Percentiles rank a stretch among this genome's conserved stretches.
Conservation (phyloP, 2,113 vertebrate species). For the Gadus macrocephalus region DNA sequence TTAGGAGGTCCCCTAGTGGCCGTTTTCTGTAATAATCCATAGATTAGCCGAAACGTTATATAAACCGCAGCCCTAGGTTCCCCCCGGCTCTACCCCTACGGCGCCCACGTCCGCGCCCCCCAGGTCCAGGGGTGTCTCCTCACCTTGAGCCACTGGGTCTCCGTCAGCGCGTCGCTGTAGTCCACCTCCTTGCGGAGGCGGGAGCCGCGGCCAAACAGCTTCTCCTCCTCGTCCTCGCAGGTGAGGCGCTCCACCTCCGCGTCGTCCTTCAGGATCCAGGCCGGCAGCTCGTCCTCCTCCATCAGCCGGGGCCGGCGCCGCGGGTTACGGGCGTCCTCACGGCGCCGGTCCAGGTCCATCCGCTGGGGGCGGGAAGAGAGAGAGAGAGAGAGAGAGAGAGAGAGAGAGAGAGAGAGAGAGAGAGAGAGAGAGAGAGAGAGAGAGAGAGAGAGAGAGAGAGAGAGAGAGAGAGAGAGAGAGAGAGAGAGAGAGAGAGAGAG, state of each 20-base stretch:
- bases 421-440: not conserved
- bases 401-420: not conserved
- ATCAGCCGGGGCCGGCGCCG: conserved; percentile 91
- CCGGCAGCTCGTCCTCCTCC: conserved; percentile 92
- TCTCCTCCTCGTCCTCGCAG: conserved; percentile 95
- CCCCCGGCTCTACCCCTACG: no score
- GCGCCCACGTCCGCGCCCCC: no score
- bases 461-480: not conserved
- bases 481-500: no score
- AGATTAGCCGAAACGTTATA: no score
- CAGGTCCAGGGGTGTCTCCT: not conserved
- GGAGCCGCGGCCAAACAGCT: conserved; percentile 93
- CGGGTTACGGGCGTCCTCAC: conserved; percentile 92
- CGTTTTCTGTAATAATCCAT: no score
- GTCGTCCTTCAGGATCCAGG: conserved; percentile 95
- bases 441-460: no score
- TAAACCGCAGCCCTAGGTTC: no score
- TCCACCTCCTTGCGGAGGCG: conserved; percentile 95
- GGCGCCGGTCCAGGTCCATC: conserved; percentile 92
- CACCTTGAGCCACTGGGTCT: conserved; percentile 99
- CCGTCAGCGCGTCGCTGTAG: conserved; percentile 95
- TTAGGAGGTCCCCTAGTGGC: no score
- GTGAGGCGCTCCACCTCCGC: conserved; percentile 93
- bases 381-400: not conserved
- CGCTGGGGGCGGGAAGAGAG: conserved; percentile 67